Evolutionary conservation across 30 jellyfish, hydroid and myxozoan species (phyloP).

Genomic region (Aurelia sp.): DNA sequence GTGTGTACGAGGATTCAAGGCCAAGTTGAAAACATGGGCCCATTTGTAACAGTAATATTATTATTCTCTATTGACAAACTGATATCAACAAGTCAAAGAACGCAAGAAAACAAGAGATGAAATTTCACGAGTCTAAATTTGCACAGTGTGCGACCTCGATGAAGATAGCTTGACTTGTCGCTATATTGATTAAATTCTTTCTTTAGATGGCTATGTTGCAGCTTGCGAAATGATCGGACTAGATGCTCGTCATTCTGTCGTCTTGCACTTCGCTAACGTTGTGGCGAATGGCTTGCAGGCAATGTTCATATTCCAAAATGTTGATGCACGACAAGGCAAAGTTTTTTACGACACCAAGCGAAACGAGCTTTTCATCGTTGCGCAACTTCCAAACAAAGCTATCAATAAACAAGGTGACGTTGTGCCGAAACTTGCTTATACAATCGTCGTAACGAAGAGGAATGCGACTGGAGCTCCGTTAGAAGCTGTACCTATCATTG

Average conservation of each 20-base stretch:
- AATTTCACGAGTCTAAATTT: no score
- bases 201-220: constrained; percentile 66
- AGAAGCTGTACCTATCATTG: constrained; percentile 7
- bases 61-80: no score
- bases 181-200: no score
- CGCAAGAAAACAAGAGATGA: no score
- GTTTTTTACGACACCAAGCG: constrained; percentile 61
- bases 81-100: no score
- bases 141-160: no score
- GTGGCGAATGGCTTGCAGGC: constrained; percentile 8
- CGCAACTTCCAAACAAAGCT: constrained; percentile 48
- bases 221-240: constrained; percentile 34
- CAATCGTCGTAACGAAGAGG: constrained; percentile 50
- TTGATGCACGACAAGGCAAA: constrained; percentile 52
- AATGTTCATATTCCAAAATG: neutral
- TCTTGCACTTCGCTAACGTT: constrained; percentile 10
- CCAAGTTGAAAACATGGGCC: no score
- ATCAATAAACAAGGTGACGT: constrained; percentile 26
- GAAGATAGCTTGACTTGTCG: no score
- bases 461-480: constrained; percentile 48
- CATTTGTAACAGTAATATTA: no score
- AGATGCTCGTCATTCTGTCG: constrained; percentile 19
- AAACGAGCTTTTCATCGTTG: constrained; percentile 55
- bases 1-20: no score
- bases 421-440: constrained; percentile 51